Percentiles rank a stretch among this genome's conserved stretches.
Evolutionary conservation across 2,797 vertebrate genomes (phyloP).

Genomic region (Hapalemur alaotrensis): DNA sequence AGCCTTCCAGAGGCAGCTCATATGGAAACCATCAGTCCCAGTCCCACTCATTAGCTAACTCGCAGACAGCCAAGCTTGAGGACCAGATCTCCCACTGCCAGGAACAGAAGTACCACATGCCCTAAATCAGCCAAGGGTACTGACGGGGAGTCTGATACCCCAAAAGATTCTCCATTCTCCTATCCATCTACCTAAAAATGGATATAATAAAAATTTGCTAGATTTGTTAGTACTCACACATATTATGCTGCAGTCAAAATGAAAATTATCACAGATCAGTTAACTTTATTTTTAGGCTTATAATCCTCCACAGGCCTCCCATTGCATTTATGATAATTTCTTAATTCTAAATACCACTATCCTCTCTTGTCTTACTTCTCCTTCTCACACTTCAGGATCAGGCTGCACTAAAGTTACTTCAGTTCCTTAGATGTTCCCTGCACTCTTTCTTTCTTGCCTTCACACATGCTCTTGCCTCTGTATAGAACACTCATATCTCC

Average conservation of each 20-base stretch:
- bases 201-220: background rate
- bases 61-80: slow-evolving; percentile 14
- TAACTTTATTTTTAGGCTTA: background rate
- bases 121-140: background rate
- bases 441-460: background rate
- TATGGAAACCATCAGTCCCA: slow-evolving; percentile 56
- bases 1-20: slow-evolving; percentile 35
- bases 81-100: slow-evolving; percentile 17
- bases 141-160: background rate
- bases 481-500: background rate
- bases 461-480: background rate
- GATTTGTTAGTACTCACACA: background rate
- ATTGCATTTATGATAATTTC: background rate
- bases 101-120: slow-evolving; percentile 15
- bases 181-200: background rate
- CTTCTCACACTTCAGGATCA: background rate
- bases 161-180: background rate
- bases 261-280: background rate
- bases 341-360: background rate
- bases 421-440: background rate
- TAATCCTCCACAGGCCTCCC: background rate
- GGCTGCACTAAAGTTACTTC: background rate
- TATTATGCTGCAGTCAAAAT: background rate
- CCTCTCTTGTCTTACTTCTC: background rate
- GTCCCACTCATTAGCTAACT: slow-evolving; percentile 13